Conservation (phyloP, 2,113 vertebrate species). For the Nettapus auritus region DNA sequence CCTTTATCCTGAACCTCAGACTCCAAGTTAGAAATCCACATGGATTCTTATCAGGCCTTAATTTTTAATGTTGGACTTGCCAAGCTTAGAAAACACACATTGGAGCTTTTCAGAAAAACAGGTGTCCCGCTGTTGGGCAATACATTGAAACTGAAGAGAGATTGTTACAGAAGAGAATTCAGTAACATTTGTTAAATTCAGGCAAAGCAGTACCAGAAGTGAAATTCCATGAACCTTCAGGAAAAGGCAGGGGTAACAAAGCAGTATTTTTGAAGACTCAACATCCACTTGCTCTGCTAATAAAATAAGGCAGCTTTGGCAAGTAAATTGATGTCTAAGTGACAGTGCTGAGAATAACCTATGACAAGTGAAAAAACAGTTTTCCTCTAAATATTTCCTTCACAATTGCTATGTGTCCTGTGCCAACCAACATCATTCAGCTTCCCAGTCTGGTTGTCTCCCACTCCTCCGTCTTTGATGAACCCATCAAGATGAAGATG, state of each 20-base stretch:
- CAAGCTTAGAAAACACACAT: conserved; percentile 10
- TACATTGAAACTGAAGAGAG: conserved; percentile 1
- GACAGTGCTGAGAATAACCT: neutral
- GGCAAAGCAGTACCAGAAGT: neutral
- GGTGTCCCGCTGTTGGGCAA: neutral
- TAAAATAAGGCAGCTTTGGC: neutral
- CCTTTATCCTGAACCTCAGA: conserved; percentile 28
- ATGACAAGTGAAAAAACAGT: neutral
- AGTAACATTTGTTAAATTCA: neutral
- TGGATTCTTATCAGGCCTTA: conserved; percentile 34
- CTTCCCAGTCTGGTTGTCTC: neutral
- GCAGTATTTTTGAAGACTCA: neutral
- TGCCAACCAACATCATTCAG: neutral
- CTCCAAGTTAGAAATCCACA: conserved; percentile 29
- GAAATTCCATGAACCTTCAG: neutral
- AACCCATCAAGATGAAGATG: neutral
- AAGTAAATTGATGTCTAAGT: neutral
- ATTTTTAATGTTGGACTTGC: conserved; percentile 1
- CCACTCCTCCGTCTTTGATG: neutral
- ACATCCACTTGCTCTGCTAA: neutral
- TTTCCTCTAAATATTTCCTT: neutral
- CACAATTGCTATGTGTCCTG: too few species aligned
- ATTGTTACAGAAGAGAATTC: neutral
- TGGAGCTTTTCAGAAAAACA: neutral
- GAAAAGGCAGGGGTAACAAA: neutral